Evolutionary conservation across 64 coral and sea anemone species (phyloP), one percentile per base, ranked within the genome.

Genomic region (Montipora foliosa): DNA sequence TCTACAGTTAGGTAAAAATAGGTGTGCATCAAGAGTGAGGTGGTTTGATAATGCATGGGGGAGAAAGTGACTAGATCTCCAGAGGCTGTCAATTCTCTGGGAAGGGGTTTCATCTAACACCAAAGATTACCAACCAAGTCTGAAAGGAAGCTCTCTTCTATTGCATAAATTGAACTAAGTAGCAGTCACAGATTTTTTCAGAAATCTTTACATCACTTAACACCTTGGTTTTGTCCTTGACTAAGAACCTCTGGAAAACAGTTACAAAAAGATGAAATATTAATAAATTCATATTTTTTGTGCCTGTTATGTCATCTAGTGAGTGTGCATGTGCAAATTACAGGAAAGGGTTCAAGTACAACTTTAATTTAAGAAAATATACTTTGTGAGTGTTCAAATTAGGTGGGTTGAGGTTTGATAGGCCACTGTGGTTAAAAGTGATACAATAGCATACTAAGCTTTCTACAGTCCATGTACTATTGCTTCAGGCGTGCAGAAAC

Each of bases 381-480:
- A 75, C 73, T 75, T 37, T 45, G 24, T 75, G 22, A 22, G 21
- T 46, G 37, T 75, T 5, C 22, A 75, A 75, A 37, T 10, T 75
- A 75, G 24, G 37, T 75, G 73, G 2, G 7, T 72, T 45, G 0
- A 75, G 25, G 73, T 75, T 75, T 75, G 8, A 45, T 75, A 45
- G 24, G 73, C 73, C 22, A 75, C 73, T 45, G 73, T 1, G 73
- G 22, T 75, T 75, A 25, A 44, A 75, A 75, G 1, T 75, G 73
- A 24, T 71, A 24, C 68, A 71, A 71, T 9, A 71, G 68, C 19
- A 71, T 71, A 71, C 68, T 71, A 71, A 71, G 68, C 73, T 75
- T 75, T 75, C 73, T 12, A 75, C 37, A 75, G 68, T 71, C 68
- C 68, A 75, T 75, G 25, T 75, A 75, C 73, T 75, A 37, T 75